These are phyloP conservation scores for Sinella curviseta DNA, from an alignment of 1,140 invertebrate genomes.

Conservation along the genomic window DNA sequence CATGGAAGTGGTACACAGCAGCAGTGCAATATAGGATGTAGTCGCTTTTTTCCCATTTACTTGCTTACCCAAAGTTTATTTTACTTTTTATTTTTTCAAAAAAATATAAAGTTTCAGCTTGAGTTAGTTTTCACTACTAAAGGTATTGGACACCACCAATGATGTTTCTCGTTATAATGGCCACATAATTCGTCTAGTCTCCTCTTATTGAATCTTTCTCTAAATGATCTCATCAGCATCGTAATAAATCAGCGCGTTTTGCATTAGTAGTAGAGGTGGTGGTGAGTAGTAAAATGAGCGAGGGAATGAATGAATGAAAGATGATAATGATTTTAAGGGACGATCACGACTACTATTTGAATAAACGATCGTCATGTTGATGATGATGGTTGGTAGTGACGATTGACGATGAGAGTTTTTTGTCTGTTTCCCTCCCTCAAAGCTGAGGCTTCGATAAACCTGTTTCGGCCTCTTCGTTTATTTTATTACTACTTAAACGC, in stretches of 20 bases:
- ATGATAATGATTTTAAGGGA: constrained; percentile 20
- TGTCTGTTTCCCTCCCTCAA: neutral
- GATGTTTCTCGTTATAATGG: too few relatives aligned
- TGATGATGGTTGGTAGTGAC: neutral
- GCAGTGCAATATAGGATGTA: too few relatives aligned
- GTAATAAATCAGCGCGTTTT: neutral
- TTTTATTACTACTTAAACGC: neutral
- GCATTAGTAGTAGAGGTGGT: neutral
- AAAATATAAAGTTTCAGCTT: too few relatives aligned
- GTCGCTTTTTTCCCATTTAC: too few relatives aligned
- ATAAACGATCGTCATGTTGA: neutral
- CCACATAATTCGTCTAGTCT: neutral
- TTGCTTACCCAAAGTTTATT: too few relatives aligned
- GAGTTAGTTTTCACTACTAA: too few relatives aligned
- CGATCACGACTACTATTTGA: neutral
- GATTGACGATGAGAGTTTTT: too few relatives aligned
- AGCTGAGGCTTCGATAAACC: neutral
- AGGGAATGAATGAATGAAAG: constrained; percentile 14
- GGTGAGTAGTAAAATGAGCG: neutral
- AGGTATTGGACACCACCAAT: too few relatives aligned
- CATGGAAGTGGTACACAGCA: too few relatives aligned
- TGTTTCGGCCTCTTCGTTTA: constrained; percentile 7
- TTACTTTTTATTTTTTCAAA: too few relatives aligned
- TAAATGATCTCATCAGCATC: constrained; percentile 17
- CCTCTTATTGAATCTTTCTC: neutral